Conservation (phyloP, 2,113 vertebrate species). For the Paramisgurnus dabryanus region DNA sequence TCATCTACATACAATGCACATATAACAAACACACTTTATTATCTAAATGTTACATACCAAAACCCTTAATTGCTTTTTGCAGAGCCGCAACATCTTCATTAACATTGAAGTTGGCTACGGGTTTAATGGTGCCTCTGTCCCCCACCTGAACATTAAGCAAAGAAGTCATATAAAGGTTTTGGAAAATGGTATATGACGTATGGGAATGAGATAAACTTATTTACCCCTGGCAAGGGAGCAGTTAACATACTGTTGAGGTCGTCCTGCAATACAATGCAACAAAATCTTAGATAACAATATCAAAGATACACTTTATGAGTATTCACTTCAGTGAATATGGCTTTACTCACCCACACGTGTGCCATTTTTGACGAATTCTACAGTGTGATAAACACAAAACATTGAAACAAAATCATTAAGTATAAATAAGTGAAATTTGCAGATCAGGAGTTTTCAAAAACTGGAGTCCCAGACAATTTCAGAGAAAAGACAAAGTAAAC, state of each 20-base stretch:
- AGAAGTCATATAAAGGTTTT: background rate
- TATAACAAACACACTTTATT: background rate
- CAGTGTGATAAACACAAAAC: background rate
- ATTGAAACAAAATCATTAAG: no score
- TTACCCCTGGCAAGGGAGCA: background rate
- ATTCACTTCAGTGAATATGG: no score
- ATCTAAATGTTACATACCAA: conserved; percentile 63
- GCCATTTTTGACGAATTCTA: background rate
- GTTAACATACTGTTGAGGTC: conserved; percentile 53
- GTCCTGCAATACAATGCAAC: conserved; percentile 47
- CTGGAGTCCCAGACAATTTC: no score
- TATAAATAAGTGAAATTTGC: background rate
- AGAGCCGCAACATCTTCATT: conserved; percentile 70
- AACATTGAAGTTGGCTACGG: conserved; percentile 67
- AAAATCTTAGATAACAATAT: background rate
- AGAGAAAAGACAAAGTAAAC: no score
- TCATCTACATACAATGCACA: conserved; percentile 10
- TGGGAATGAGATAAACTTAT: background rate
- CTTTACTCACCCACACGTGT: background rate
- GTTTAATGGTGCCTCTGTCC: conserved; percentile 68
- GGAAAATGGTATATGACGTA: no score
- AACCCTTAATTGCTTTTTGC: conserved; percentile 72
- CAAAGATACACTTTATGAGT: no score
- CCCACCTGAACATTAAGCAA: conserved; percentile 60
- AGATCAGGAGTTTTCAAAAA: background rate